Conservation (phyloP, 2,113 vertebrate species). For the Psilopogon haemacephalus region DNA sequence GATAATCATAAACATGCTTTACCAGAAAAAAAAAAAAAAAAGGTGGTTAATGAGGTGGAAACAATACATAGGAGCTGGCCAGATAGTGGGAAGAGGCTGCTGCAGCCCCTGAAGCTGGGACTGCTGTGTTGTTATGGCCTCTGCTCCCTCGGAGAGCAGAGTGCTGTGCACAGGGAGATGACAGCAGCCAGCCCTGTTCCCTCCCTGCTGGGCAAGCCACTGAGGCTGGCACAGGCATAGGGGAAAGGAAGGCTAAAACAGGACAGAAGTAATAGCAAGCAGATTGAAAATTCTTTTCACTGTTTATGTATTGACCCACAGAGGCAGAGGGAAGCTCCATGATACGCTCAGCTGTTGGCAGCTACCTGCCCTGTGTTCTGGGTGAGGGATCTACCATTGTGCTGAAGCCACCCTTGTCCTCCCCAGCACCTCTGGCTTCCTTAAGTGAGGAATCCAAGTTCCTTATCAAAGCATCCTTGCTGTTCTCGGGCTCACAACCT, state of each 20-base stretch:
- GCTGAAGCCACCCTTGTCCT: accelerated
- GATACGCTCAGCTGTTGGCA: background rate
- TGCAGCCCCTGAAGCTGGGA: background rate
- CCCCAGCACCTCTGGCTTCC: background rate
- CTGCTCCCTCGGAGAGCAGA: background rate
- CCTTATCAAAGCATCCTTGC: background rate
- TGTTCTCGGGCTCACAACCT: background rate
- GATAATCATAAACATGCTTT: conserved; percentile 55
- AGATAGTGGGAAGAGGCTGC: background rate
- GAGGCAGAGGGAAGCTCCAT: background rate
- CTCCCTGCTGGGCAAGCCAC: background rate
- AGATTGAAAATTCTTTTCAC: conserved; percentile 1
- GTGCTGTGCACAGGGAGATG: background rate
- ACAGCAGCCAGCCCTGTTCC: background rate
- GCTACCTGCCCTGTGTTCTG: background rate
- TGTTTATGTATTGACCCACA: background rate
- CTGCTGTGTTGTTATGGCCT: accelerated
- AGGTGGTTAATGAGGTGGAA: background rate
- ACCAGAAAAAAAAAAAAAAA: background rate
- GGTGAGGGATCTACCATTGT: background rate
- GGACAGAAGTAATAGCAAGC: conserved; percentile 29
- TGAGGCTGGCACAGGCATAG: background rate
- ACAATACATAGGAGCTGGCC: background rate
- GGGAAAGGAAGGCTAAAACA: conserved; percentile 13
- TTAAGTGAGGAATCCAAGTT: accelerated